Evolutionary conservation across 2,888 invertebrate genomes (phyloP), one percentile per base, ranked within the genome.

Genomic region (Plutella xylostella): DNA sequence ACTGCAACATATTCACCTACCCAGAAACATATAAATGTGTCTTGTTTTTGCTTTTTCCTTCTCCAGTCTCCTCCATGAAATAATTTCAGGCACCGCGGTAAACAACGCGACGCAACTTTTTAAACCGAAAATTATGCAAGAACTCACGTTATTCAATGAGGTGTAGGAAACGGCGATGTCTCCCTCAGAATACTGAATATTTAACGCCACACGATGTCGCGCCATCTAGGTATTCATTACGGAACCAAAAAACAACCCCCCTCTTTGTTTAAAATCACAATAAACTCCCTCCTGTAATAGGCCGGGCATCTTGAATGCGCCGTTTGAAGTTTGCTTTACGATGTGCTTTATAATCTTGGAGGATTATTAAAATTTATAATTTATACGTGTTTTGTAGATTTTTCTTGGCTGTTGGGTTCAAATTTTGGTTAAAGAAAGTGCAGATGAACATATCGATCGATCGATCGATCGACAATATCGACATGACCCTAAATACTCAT

Each of bases 181-280:
- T 31, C 15, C 20, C 18, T 7, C 41, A n/a, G n/a, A n/a, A n/a
- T 19, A 5, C 19, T 41, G 31, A 41, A 41, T 41, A 41, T 41
- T 41, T 41, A 30, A 41, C 1, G 7, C 30, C 12, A 12, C 19
- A 7, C 41, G n/a, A 70, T 72, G 79, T 60, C 51, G 63, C 61
- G 62, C 57, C 58, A 48, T 51, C 43, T 53, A 56, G 59, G 63
- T 64, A 66, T 82, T 82, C 80, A 80, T 79, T 80, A 79, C 70
- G 49, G 54, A 51, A 53, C 53, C 60, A 78, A 78, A 77, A 78
- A 76, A 55, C 56, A 63, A 57, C 55, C 51, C 65, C 75, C 68
- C 70, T 70, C 70, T 74, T 79, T 76, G 75, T 79, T 79, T 80
- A 78, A 76, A 79, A 79, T 76, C 75, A 78, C 79, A 75, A 78